A percentile compares a stretch with the other conserved stretches of the same genome.
These are phyloP conservation scores for Tamandua tetradactyla DNA, from an alignment of 2,797 vertebrate genomes.

Conservation along the genomic window DNA sequence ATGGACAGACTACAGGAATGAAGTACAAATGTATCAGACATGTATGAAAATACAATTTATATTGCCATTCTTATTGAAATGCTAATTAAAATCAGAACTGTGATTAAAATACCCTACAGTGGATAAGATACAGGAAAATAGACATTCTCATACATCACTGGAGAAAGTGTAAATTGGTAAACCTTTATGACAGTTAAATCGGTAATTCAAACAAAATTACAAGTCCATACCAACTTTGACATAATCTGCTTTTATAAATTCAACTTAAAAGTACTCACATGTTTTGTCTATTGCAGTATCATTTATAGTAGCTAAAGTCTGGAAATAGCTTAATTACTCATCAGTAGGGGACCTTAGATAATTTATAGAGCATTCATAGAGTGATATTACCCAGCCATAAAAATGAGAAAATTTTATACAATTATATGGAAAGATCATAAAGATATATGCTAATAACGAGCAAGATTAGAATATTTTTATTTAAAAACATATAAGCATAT, in stretches of 20 bases:
- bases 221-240: background rate
- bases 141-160: background rate
- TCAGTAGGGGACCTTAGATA: background rate
- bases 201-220: background rate
- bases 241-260: background rate
- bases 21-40: background rate
- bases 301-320: background rate
- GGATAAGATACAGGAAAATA: background rate
- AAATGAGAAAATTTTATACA: background rate
- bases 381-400: background rate
- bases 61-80: background rate
- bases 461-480: background rate
- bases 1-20: background rate
- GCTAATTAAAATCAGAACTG: background rate
- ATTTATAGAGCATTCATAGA: background rate
- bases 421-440: background rate
- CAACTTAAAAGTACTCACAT: background rate
- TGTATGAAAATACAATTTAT: background rate
- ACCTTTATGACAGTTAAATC: background rate
- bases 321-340: background rate
- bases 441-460: background rate
- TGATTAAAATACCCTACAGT: background rate
- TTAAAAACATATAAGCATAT: background rate
- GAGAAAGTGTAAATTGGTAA: background rate
- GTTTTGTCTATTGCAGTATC: background rate